Evolutionary conservation across 2,888 invertebrate genomes (phyloP), one percentile per base, ranked within the genome.

Genomic region (Lasiommata megera): DNA sequence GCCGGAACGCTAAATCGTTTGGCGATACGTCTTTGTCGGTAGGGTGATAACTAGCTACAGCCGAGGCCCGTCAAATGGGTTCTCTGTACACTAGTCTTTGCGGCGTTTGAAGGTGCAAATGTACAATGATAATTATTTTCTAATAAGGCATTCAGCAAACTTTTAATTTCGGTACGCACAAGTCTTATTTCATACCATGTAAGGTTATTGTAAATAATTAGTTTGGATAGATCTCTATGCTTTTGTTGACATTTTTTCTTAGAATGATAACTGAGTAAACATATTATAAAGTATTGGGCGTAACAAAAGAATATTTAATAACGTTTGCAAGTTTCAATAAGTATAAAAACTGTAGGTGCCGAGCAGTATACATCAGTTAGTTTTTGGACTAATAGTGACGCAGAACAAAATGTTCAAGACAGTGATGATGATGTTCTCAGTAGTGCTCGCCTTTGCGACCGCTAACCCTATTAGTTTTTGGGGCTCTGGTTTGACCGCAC

Each of bases 361-460:
- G 65, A 70, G 74, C 74, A 74, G 69, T 74, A 74, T 64, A 65
- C 66, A 78, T 54, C 87, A 89, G 85, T 89, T 77, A 76, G 72
- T 77, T 72, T 75, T 67, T 70, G 73, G 70, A 74, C 68, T 50
- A 34, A 40, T 44, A 50, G 71, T 85, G 86, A 84, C 84, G 86
- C 88, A 88, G 88, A 89, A 85, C 87, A 90, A 82, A 84, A 91
- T 91, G 91, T 87, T 82, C 74, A 91, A 87, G 83, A n/a, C n/a
- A n/a, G n/a, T n/a, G n/a, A 79, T 91, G 92, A 92, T 93, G 91
- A 93, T 93, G 84, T 92, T 94, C 92, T 93, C 91, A 73, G 92
- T 92, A 76, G 82, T 93, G 64, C 73, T 93, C 72, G 92, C 93
- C 74, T 72, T 93, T 61, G 92, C 85, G 69, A 88, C 88, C 50